A percentile compares a stretch with the other conserved stretches of the same genome.
These are phyloP conservation scores for Stratiolaelaps scimitus DNA, from an alignment of 1,140 invertebrate species.

Conservation along the genomic window DNA sequence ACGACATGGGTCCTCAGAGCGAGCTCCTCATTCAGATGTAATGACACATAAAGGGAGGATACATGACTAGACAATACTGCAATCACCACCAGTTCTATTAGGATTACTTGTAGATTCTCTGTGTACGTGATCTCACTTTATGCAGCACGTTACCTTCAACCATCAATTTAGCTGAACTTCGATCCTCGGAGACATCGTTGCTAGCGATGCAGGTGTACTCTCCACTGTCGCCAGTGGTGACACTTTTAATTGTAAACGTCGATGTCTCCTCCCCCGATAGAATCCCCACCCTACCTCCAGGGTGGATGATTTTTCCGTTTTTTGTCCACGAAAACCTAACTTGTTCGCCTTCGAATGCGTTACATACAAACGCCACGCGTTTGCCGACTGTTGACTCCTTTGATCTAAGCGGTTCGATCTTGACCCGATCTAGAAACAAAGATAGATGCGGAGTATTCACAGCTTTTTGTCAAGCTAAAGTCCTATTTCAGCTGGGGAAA, in stretches of 20 bases:
- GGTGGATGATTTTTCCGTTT: constrained; percentile 3
- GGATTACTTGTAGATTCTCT: not conserved
- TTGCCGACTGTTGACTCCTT: not conserved
- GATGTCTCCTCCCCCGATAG: not conserved
- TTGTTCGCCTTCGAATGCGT: constrained; percentile 7
- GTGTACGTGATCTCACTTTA: not conserved
- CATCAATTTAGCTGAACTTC: not conserved
- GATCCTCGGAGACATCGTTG: constrained; percentile 4
- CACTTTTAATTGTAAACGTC: constrained; percentile 16
- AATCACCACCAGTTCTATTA: too few relatives aligned
- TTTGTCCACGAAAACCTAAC: constrained; percentile 20
- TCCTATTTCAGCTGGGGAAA: too few relatives aligned
- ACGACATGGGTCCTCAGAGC: not conserved
- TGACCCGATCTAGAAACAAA: not conserved
- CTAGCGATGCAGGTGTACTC: constrained; percentile 8
- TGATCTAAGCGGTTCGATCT: not conserved
- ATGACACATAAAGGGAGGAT: not conserved
- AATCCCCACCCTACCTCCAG: not conserved
- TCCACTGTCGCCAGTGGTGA: not conserved
- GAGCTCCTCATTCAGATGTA: not conserved
- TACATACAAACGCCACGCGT: constrained; percentile 3
- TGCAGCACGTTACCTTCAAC: not conserved
- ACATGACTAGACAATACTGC: not conserved
- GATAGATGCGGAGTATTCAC: too few relatives aligned
- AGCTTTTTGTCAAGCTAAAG: too few relatives aligned